Conservation (phyloP, 2,888 invertebrate genomes). For the Tetrapedia diversipes region DNA sequence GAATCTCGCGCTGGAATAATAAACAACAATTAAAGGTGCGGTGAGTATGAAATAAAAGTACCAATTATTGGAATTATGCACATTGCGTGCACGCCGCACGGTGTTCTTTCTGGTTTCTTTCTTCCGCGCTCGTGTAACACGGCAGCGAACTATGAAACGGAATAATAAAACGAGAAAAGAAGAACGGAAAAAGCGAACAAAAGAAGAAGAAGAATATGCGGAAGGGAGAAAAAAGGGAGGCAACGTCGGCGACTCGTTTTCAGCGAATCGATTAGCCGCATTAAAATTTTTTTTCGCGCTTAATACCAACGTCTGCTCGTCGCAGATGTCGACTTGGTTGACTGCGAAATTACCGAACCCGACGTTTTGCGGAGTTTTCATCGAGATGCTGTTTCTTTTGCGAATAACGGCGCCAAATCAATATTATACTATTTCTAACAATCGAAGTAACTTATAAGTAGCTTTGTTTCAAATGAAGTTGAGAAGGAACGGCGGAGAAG, state of each 20-base stretch:
- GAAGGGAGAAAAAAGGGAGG: neutral
- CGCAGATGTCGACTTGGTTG: constrained; percentile 19
- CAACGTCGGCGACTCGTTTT: constrained; percentile 45
- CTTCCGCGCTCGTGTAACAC: constrained; percentile 49
- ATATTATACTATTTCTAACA: too few species aligned
- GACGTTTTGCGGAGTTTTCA: neutral
- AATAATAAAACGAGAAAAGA: neutral
- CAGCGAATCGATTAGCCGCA: constrained; percentile 53
- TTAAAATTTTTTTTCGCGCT: constrained; percentile 55
- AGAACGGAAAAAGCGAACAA: neutral
- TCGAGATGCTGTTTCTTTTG: neutral
- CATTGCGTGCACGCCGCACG: constrained; percentile 42
- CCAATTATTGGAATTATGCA: constrained; percentile 53
- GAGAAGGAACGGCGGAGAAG: too few species aligned
- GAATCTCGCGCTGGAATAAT: constrained; percentile 32
- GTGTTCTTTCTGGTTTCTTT: constrained; percentile 20
- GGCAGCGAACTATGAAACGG: constrained; percentile 23
- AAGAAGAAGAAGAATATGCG: neutral
- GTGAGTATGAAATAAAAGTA: constrained; percentile 36
- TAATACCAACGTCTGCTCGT: constrained; percentile 48
- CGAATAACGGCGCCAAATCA: too few species aligned
- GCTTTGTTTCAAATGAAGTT: too few species aligned
- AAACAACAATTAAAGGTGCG: constrained; percentile 46
- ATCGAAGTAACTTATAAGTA: too few species aligned
- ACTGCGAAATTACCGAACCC: constrained; percentile 31